These are phyloP conservation scores for Diachasmimorpha longicaudata DNA, from an alignment of 1,140 invertebrate genomes.

Conservation along the genomic window DNA sequence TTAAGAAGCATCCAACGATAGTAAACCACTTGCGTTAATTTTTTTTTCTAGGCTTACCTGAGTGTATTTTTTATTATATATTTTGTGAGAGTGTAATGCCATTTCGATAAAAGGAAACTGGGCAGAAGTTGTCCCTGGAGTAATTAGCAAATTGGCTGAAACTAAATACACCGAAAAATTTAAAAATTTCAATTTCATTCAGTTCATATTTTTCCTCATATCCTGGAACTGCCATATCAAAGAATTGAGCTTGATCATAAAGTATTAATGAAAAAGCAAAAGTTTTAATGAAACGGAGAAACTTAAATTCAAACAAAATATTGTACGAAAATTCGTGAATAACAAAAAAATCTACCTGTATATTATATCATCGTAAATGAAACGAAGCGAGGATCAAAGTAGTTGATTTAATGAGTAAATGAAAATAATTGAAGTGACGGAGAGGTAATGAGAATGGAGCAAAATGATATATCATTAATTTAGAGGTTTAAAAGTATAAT, in stretches of 20 bases:
- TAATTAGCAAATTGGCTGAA: background rate
- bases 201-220: slow-evolving; percentile 55
- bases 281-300: slow-evolving; percentile 43
- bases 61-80: slow-evolving; percentile 4
- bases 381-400: slow-evolving; percentile 61
- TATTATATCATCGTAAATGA: slow-evolving; percentile 59
- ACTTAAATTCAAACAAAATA: slow-evolving; percentile 37
- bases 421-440: slow-evolving; percentile 47
- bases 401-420: slow-evolving; percentile 62
- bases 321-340: slow-evolving; percentile 10
- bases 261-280: slow-evolving; percentile 25
- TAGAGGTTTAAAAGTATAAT: slow-evolving; percentile 64
- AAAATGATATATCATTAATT: slow-evolving; percentile 65
- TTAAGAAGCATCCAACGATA: background rate
- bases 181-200: slow-evolving; percentile 2
- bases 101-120: background rate
- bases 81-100: slow-evolving; percentile 12
- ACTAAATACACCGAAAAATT: background rate
- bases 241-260: slow-evolving; percentile 62
- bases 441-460: slow-evolving; percentile 16
- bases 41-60: slow-evolving; percentile 3
- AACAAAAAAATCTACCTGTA: slow-evolving; percentile 58
- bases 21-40: slow-evolving; percentile 10
- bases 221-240: slow-evolving; percentile 71
- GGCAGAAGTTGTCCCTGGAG: background rate